Evolutionary conservation across 64 coral and sea anemone species (phyloP).

Genomic region (Exaiptasia diaphana): DNA sequence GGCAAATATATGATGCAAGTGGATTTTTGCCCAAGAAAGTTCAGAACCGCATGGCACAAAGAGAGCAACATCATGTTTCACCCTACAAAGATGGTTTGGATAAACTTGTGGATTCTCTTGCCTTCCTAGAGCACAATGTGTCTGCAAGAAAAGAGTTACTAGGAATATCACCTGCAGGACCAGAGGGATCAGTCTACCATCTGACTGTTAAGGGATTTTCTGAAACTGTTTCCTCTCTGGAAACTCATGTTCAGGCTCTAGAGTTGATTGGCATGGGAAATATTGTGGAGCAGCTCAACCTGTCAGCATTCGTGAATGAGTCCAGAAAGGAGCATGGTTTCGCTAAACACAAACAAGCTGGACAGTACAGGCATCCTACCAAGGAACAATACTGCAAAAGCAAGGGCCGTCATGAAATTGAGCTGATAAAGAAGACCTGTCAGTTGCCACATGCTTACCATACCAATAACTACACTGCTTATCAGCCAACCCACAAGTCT

Average conservation of each 20-base stretch:
- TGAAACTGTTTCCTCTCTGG: conserved; percentile 59
- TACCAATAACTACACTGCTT: conserved; percentile 46
- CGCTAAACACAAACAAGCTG: conserved; percentile 10
- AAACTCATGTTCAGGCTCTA: conserved; percentile 33
- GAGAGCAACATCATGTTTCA: not conserved
- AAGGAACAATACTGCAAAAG: conserved; percentile 32
- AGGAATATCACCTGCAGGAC: conserved; percentile 32
- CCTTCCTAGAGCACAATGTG: conserved; percentile 29
- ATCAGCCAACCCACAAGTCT: conserved; percentile 57
- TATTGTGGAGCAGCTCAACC: conserved; percentile 9
- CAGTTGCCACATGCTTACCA: conserved; percentile 66
- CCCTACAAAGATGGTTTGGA: conserved; percentile 32
- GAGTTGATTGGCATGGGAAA: conserved; percentile 4
- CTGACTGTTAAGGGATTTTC: conserved; percentile 52
- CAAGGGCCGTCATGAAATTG: conserved; percentile 53
- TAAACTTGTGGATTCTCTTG: conserved; percentile 35
- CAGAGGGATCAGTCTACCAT: conserved; percentile 60
- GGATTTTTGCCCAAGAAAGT: conserved; percentile 24
- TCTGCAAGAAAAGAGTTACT: conserved; percentile 33
- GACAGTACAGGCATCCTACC: conserved; percentile 30
- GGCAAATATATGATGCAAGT: conserved; percentile 21
- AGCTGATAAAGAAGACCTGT: conserved; percentile 66
- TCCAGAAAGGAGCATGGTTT: conserved; percentile 44
- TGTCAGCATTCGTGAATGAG: conserved; percentile 58
- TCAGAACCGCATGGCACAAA: conserved; percentile 34